Conservation (phyloP, 2,888 invertebrate genomes). For the Heliconius ismenius region DNA sequence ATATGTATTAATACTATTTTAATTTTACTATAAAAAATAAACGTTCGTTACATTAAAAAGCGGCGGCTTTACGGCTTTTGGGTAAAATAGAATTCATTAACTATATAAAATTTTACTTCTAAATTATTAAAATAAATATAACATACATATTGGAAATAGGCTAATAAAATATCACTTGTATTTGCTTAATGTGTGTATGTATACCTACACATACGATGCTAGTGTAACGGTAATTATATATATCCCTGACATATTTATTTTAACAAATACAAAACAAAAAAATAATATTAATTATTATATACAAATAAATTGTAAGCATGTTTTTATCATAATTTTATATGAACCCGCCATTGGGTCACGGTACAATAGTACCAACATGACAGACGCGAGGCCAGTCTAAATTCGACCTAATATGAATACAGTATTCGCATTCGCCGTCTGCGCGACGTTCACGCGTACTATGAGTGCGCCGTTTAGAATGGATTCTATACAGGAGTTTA, state of each 20-base stretch:
- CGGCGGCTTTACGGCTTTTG: too few relatives aligned
- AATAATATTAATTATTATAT: background rate
- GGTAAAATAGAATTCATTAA: too few relatives aligned
- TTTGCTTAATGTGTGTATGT: too few relatives aligned
- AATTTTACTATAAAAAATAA: too few relatives aligned
- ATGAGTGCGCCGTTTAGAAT: conserved; percentile 26
- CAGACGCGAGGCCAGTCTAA: conserved; percentile 17
- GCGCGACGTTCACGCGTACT: conserved; percentile 2
- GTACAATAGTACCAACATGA: conserved; percentile 18
- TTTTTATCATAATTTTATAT: conserved; percentile 13
- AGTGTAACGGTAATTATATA: background rate
- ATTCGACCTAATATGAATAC: conserved; percentile 26
- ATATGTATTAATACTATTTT: too few relatives aligned
- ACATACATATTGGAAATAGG: background rate
- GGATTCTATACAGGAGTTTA: conserved; percentile 41
- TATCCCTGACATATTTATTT: conserved; percentile 1
- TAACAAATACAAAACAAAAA: background rate
- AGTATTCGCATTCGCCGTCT: conserved; percentile 12
- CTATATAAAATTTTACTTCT: background rate
- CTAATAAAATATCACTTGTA: too few relatives aligned
- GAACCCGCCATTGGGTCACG: conserved; percentile 18
- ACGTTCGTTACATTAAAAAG: too few relatives aligned
- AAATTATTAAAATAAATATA: background rate
- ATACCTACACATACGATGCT: too few relatives aligned
- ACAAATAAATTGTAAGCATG: background rate